Evolutionary conservation across 2,113 vertebrate genomes (phyloP).

Genomic region (Petroica traversi): DNA sequence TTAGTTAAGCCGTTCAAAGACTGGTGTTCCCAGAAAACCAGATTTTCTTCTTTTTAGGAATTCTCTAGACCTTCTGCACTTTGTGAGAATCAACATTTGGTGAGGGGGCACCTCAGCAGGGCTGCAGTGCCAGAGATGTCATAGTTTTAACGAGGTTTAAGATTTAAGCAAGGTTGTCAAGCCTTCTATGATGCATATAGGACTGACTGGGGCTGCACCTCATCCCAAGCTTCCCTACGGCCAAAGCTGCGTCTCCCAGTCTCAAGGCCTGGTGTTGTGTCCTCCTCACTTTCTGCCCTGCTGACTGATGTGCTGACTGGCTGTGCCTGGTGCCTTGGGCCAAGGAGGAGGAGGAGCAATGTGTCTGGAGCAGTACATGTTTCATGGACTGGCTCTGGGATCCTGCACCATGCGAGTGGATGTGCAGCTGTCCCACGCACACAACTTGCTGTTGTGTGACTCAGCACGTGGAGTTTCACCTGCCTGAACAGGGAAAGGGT

Average conservation of each 20-base stretch:
- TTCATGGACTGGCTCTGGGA: not conserved
- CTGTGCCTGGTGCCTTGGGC: not conserved
- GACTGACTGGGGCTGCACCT: not conserved
- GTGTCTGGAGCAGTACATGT: not conserved
- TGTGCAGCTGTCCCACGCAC: not conserved
- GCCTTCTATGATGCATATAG: not conserved
- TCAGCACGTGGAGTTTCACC: not conserved
- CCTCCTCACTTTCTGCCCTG: not conserved
- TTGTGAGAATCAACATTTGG: not conserved
- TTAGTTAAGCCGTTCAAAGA: not conserved
- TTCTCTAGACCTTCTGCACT: not conserved
- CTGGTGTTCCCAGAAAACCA: not conserved
- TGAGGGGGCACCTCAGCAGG: not conserved
- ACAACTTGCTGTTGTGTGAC: fast-evolving
- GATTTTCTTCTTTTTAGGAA: not conserved
- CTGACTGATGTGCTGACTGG: not conserved
- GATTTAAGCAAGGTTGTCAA: not conserved
- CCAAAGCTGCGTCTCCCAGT: not conserved
- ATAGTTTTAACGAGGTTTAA: not conserved
- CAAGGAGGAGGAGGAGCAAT: not conserved
- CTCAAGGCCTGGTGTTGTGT: not conserved
- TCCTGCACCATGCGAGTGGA: fast-evolving
- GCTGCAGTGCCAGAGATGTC: not conserved
- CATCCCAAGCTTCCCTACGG: not conserved
- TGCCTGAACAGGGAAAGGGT: not conserved